phyloP scores from a whole-genome alignment of 2,888 invertebrate species.

The Slavum lentiscoides region DNA sequence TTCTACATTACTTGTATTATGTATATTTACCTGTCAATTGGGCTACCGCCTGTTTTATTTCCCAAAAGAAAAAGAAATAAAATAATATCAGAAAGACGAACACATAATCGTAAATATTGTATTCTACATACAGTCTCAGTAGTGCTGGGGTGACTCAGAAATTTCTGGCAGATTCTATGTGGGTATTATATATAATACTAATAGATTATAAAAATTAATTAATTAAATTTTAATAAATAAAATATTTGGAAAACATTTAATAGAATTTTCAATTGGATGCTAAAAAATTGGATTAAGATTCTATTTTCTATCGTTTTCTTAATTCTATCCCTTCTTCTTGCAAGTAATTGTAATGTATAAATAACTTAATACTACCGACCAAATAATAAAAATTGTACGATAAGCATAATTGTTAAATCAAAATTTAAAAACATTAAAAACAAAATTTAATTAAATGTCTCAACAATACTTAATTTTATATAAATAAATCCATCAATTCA shows the following conservation, averaged over 20 bases:
- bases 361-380: background rate
- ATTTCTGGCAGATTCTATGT: background rate
- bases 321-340: background rate
- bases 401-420: background rate
- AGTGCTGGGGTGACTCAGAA: background rate
- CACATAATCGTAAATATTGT: background rate
- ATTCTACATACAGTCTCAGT: background rate
- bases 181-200: background rate
- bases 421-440: background rate
- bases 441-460: background rate
- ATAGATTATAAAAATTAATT: background rate
- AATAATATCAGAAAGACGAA: too few relatives aligned
- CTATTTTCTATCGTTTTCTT: constrained; percentile 24
- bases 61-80: too few relatives aligned
- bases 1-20: too few relatives aligned
- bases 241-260: constrained; percentile 8
- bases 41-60: too few relatives aligned
- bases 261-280: constrained; percentile 2
- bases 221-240: background rate
- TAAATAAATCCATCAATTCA: too few relatives aligned
- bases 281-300: constrained; percentile 6
- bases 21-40: too few relatives aligned
- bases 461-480: too few relatives aligned
- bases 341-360: background rate
- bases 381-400: background rate